Evolutionary conservation across 1,140 invertebrate genomes (phyloP).

Genomic region (Scaptomyza graminum): DNA sequence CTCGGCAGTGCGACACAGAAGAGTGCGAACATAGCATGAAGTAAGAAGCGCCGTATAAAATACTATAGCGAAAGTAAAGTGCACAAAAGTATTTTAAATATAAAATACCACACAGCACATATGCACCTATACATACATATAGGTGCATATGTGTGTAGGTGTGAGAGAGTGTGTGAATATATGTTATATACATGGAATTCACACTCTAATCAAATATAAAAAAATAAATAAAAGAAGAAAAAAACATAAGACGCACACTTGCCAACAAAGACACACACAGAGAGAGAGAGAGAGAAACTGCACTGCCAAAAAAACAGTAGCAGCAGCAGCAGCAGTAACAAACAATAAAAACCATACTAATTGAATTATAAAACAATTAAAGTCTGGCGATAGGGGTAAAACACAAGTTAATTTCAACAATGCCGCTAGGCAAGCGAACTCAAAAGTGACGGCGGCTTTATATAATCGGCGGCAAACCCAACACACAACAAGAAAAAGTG

Average conservation of each 20-base stretch:
- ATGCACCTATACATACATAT: conserved; percentile 16
- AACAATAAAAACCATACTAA: conserved; percentile 44
- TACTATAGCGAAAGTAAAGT: conserved; percentile 55
- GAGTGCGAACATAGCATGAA: conserved; percentile 81
- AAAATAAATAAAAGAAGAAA: conserved; percentile 19
- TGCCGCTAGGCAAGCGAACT: not conserved
- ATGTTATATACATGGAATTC: conserved; percentile 22
- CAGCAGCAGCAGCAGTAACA: not conserved
- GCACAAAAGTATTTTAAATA: conserved; percentile 59
- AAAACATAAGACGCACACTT: conserved; percentile 3
- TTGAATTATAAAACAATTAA: conserved; percentile 67
- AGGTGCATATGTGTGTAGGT: not conserved
- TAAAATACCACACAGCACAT: conserved; percentile 31
- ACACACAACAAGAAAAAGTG: conserved; percentile 12
- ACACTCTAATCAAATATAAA: conserved; percentile 20
- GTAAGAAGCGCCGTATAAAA: conserved; percentile 78
- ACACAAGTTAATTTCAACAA: not conserved
- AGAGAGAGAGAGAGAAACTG: not conserved
- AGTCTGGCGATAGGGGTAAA: conserved; percentile 15
- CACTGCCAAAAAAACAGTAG: conserved; percentile 16
- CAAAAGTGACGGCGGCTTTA: conserved; percentile 42
- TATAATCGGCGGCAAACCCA: conserved; percentile 38
- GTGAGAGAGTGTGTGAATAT: not conserved
- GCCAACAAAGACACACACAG: conserved; percentile 6
- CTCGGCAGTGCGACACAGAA: conserved; percentile 76